phyloP scores from a whole-genome alignment of 2,113 vertebrate species.

The Mirza zaza region DNA sequence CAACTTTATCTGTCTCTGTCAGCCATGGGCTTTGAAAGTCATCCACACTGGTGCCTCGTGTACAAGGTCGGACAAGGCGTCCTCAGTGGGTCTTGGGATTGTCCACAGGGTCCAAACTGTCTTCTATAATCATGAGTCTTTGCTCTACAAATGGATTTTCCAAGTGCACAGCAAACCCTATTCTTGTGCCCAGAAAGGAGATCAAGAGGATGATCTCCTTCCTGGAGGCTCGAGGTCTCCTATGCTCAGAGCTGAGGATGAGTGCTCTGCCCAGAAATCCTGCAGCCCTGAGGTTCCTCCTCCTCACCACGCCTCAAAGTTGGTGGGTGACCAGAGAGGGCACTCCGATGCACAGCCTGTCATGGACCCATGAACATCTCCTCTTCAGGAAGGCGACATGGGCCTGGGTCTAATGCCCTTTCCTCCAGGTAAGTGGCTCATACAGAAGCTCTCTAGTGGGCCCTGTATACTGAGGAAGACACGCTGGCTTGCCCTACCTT shows the following conservation, averaged over 20 bases:
- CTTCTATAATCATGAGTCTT: background rate
- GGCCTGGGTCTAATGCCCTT: background rate
- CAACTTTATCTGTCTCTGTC: background rate
- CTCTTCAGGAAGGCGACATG: background rate
- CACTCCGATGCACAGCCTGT: background rate
- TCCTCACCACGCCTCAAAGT: background rate
- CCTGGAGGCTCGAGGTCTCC: background rate
- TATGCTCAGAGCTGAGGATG: background rate
- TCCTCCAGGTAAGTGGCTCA: background rate
- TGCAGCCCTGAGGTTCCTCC: background rate
- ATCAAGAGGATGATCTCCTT: background rate
- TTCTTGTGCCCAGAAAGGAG: background rate
- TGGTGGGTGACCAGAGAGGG: background rate
- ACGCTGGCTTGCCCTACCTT: background rate
- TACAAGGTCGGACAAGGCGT: background rate
- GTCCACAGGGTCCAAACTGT: background rate
- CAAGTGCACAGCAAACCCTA: background rate
- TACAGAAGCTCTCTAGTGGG: background rate
- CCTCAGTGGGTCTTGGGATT: background rate
- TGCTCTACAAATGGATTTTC: background rate
- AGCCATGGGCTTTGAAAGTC: background rate
- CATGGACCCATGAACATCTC: background rate
- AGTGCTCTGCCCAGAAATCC: background rate
- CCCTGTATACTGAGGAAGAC: background rate
- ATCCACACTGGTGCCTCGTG: background rate